A percentile compares a stretch with the other conserved stretches of the same genome.
Conservation (phyloP, 2,113 vertebrate species). For the Chauna torquata region DNA sequence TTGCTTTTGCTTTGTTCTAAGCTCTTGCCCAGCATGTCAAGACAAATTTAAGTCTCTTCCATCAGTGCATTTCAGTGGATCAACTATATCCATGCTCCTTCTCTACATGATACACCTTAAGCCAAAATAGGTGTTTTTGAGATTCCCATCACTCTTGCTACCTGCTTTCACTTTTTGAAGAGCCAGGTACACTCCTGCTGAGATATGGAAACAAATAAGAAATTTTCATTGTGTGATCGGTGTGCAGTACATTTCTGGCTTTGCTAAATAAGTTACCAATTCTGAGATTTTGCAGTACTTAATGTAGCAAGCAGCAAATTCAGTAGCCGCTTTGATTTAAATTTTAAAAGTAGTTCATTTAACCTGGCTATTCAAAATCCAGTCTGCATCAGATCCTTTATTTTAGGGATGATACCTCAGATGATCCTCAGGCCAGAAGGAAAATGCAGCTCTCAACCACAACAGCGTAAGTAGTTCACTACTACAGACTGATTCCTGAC, state of each 20-base stretch:
- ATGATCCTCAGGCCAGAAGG: not conserved
- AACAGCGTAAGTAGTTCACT: not conserved
- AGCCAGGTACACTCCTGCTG: not conserved
- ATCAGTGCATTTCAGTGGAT: conserved; percentile 1
- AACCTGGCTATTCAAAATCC: not conserved
- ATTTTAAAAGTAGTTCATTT: not conserved
- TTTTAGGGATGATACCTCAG: conserved; percentile 12
- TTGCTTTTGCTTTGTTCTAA: conserved; percentile 49
- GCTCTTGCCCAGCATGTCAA: conserved; percentile 21
- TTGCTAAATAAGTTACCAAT: not conserved
- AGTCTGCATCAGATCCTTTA: not conserved
- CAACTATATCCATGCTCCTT: not conserved
- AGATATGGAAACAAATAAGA: not conserved
- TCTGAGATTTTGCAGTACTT: not conserved
- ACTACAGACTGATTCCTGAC: not conserved
- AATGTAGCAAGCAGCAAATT: not conserved
- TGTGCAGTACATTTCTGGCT: no score
- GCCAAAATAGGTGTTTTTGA: conserved; percentile 8
- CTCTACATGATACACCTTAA: not conserved
- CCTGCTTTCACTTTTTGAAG: not conserved
- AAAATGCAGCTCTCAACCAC: conserved; percentile 4
- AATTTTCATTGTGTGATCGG: not conserved
- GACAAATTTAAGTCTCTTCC: conserved; percentile 7
- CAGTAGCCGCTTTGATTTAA: not conserved
- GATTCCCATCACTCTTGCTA: not conserved